Base-by-base conservation (phyloP, 2,888 invertebrate species). In the Sphaerophoria taeniata region DNA sequence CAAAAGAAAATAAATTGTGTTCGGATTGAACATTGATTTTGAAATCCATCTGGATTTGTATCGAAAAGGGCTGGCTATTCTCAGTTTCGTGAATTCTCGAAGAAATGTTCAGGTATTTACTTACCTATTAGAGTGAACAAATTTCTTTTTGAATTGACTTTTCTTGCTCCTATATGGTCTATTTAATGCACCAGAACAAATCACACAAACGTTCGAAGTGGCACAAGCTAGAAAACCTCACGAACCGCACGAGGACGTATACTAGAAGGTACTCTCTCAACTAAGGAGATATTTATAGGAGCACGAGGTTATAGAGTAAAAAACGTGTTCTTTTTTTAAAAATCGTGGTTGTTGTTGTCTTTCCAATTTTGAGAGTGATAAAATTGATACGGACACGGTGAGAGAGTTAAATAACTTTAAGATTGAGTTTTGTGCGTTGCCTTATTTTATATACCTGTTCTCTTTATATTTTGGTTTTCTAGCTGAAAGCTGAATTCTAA, bases 211-310 rank as follows among this genome's bases (percentile, higher is more conserved):
- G 34, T 34, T 34, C 56, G n/a, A 56, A 31, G 56, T 53, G 24
- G 24, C 60, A 34, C 51, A 5, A 55, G 12, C 12, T 31, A 34
- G 6, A 67, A 36, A 12, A 56, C 12, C 24, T 43, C 65, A 70
- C 78, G 14, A 49, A 24, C 24, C 60, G 70, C 34, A 74, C 55
- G 73, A 70, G 43, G 55, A 70, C 43, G 47, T 43, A 39, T 65
- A 63, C 31, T 63, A 55, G 45, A 65, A 56, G 74, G 70, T 45
- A 71, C 16, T 51, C 70, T 70, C 61, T 79, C 63, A 70, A 65
- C 65, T 65, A 65, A 65, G 53, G 31, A 45, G 58, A 78, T 83
- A 78, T 83, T 73, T 83, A 74, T 70, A 71, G 58, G 65, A 74
- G 24, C 36, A 47, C 67, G 53, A 58, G 43, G 12, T 16, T 34